phyloP scores from a whole-genome alignment of 30 jellyfish, hydroid and myxozoan species.

The Aurelia aurita region DNA sequence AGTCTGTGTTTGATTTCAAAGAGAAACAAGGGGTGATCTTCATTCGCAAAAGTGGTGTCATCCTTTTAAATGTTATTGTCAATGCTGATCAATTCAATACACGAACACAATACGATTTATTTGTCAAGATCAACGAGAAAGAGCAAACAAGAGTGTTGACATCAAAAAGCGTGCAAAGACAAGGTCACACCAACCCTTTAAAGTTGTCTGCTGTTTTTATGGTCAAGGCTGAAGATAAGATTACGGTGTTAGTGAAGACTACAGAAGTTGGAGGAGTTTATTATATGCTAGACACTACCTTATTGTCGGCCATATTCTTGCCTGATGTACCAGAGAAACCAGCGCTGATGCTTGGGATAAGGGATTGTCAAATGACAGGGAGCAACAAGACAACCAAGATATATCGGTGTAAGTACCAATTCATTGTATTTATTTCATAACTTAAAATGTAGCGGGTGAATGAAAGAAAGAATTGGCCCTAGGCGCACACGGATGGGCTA shows the following conservation, averaged over 20 bases:
- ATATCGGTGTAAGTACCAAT: constrained; percentile 43
- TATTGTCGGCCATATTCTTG: constrained; percentile 60
- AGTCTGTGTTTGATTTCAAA: constrained; percentile 27
- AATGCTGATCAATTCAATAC: background rate
- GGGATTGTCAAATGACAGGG: constrained; percentile 1
- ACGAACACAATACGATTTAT: background rate
- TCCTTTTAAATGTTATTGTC: constrained; percentile 30
- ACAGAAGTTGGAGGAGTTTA: background rate
- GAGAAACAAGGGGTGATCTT: constrained; percentile 40
- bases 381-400: background rate
- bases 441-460: too few relatives aligned
- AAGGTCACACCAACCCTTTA: background rate
- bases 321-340: constrained; percentile 53
- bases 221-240: constrained; percentile 30
- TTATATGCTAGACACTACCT: constrained; percentile 11
- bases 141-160: constrained; percentile 9
- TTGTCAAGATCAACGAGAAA: constrained; percentile 17
- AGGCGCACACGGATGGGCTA: too few relatives aligned
- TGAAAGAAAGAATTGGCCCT: too few relatives aligned
- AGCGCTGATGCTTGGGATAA: constrained; percentile 41
- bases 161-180: background rate
- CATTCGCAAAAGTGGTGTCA: constrained; percentile 18
- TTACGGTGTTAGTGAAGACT: constrained; percentile 29
- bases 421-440: too few relatives aligned
- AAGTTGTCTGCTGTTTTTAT: constrained; percentile 35